Base-by-base conservation (phyloP, 2,888 invertebrate genomes). In the Cordilura impudica region DNA sequence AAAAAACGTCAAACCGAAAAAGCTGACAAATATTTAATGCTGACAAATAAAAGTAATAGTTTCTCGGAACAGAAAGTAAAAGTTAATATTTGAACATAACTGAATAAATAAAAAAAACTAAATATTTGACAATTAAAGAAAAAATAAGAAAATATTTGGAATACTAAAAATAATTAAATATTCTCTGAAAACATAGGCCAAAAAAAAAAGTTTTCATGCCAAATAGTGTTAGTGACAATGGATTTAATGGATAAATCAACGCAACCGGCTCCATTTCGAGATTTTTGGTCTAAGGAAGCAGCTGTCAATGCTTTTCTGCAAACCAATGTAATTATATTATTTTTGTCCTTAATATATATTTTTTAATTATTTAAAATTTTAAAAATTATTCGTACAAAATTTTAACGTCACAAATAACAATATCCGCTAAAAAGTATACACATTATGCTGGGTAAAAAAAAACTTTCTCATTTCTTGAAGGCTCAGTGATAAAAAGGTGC, bases 251-350 rank as follows among this genome's bases (percentile, higher is more conserved):
- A 86, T 23, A 78, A 74, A 49, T 29, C 70, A 35, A 83, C 83
- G 63, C 76, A 79, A 26, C 79, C 75, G 67, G 69, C 84, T 51
- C 81, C 82, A 19, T 83, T 86, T 69, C 88, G 88, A 73, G 87
- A 87, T 83, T 86, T 85, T 61, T 88, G 88, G 88, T 87, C 88
- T 61, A 88, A 87, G 81, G 88, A 88, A 51, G 84, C 88, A 45
- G 88, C 87, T 19, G 82, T 88, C 60, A 86, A 86, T 83, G 88
- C 87, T 43, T 88, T 87, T 78, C 82, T 87, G 12, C 87, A 87
- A 69, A 83, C 85, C 54, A 83, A 85, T 49, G 80, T 81, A 81
- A 78, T 61, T 74, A 70, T 31, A n/a, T n/a, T n/a, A n/a, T n/a
- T n/a, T n/a, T n/a, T n/a, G n/a, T n/a, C n/a, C n/a, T n/a, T n/a